These are phyloP conservation scores for Seriola aureovittata DNA, from an alignment of 2,113 vertebrate species.

Conservation along the genomic window DNA sequence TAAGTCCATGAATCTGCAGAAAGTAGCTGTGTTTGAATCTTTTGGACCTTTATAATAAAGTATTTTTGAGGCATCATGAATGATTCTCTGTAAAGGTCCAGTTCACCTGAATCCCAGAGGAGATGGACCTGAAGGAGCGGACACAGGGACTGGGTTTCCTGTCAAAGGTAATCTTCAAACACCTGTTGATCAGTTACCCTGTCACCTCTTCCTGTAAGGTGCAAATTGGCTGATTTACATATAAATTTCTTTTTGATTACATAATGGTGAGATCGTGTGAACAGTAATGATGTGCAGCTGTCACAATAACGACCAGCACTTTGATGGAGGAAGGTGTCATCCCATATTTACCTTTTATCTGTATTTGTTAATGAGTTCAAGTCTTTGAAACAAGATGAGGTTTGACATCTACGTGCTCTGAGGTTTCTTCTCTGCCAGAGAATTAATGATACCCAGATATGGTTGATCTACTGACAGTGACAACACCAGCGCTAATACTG, in stretches of 20 bases:
- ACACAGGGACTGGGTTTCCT: neutral
- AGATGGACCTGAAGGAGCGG: neutral
- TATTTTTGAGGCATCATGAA: neutral
- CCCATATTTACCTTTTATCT: too few relatives aligned
- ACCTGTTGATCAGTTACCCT: neutral
- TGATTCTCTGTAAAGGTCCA: neutral
- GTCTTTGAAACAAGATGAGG: too few relatives aligned
- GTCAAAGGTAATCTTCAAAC: constrained; percentile 21
- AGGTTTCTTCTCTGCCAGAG: too few relatives aligned
- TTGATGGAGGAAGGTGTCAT: neutral
- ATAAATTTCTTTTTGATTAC: constrained; percentile 14
- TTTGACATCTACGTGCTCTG: too few relatives aligned
- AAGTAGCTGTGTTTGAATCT: neutral
- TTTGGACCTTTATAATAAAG: neutral
- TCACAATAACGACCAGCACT: neutral
- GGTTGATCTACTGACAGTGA: neutral
- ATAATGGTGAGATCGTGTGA: constrained; percentile 5
- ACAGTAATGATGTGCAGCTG: neutral
- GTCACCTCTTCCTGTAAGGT: constrained; percentile 29
- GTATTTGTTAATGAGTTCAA: too few relatives aligned
- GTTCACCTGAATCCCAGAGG: neutral
- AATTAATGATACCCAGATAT: neutral
- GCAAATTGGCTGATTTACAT: constrained; percentile 52
- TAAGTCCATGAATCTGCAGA: neutral
- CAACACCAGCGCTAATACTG: too few relatives aligned